phyloP scores from a whole-genome alignment of 2,113 vertebrate genomes.

The Eubucco bourcierii region DNA sequence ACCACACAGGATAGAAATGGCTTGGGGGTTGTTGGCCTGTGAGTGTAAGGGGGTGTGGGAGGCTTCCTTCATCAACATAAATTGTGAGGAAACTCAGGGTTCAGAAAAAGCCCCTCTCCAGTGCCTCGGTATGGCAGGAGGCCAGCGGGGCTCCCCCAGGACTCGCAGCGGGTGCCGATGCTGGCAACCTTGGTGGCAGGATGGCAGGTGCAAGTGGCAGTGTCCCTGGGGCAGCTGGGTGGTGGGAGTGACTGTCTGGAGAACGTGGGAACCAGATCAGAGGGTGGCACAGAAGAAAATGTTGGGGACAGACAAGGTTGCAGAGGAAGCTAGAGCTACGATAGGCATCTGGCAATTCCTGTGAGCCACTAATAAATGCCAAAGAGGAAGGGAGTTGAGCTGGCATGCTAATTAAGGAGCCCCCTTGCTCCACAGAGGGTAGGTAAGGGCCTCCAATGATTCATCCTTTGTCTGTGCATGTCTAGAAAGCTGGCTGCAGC shows the following conservation, averaged over 20 bases:
- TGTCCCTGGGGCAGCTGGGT: background rate
- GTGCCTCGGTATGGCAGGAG: rapidly evolving
- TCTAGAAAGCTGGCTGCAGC: background rate
- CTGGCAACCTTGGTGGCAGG: background rate
- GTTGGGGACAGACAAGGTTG: background rate
- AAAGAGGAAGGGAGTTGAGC: constrained; percentile 16
- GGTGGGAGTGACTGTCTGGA: background rate
- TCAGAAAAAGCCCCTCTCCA: background rate
- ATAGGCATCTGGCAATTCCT: background rate
- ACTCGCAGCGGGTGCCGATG: rapidly evolving
- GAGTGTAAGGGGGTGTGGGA: background rate
- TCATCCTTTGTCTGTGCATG: too few species aligned
- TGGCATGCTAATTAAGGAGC: background rate
- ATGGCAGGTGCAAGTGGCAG: background rate
- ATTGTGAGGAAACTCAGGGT: background rate
- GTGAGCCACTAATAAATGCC: background rate
- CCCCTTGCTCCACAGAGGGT: background rate
- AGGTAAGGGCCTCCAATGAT: background rate
- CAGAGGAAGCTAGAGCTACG: background rate
- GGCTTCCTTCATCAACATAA: background rate
- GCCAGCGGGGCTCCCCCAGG: background rate
- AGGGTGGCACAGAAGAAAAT: background rate
- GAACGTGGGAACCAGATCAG: background rate
- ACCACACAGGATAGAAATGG: constrained; percentile 35
- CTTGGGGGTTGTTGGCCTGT: background rate